Percentiles rank a stretch among this genome's conserved stretches.
Evolutionary conservation across 2,888 invertebrate species (phyloP).

Genomic region (Amphimallon solstitiale): DNA sequence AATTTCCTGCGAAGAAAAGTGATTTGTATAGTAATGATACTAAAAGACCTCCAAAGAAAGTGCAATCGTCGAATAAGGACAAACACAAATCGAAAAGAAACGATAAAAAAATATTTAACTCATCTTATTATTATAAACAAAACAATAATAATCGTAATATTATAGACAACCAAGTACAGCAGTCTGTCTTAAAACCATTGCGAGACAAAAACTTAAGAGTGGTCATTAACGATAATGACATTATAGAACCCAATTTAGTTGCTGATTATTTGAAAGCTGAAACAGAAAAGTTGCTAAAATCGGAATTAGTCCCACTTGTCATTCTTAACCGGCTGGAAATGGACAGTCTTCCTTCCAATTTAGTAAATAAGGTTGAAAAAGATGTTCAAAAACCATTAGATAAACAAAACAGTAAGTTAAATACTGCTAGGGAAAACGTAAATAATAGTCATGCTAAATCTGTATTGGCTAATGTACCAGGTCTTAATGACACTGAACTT

Average conservation of each 20-base stretch:
- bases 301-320: slow-evolving; percentile 47
- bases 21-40: slow-evolving; percentile 43
- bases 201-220: slow-evolving; percentile 39
- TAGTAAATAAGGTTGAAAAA: neutral
- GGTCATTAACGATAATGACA: slow-evolving; percentile 34
- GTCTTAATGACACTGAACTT: slow-evolving; percentile 69
- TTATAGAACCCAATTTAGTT: slow-evolving; percentile 32
- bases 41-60: slow-evolving; percentile 47
- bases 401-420: neutral
- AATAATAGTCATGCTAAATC: slow-evolving; percentile 55
- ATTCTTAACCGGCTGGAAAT: slow-evolving; percentile 49
- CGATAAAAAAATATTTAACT: slow-evolving; percentile 5
- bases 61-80: slow-evolving; percentile 38
- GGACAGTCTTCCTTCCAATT: slow-evolving; percentile 38
- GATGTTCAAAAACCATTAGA: neutral
- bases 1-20: slow-evolving; percentile 35
- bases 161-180: slow-evolving; percentile 8
- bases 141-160: slow-evolving; percentile 6
- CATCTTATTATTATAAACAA: too few species aligned
- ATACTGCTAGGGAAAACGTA: slow-evolving; percentile 36
- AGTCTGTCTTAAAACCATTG: slow-evolving; percentile 11
- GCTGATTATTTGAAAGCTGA: slow-evolving; percentile 29
- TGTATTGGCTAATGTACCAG: slow-evolving; percentile 66
- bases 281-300: slow-evolving; percentile 32
- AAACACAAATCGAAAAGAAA: slow-evolving; percentile 11